phyloP scores from a whole-genome alignment of 53 echinoderm and acorn worm genomes.

The Henricia sp. region DNA sequence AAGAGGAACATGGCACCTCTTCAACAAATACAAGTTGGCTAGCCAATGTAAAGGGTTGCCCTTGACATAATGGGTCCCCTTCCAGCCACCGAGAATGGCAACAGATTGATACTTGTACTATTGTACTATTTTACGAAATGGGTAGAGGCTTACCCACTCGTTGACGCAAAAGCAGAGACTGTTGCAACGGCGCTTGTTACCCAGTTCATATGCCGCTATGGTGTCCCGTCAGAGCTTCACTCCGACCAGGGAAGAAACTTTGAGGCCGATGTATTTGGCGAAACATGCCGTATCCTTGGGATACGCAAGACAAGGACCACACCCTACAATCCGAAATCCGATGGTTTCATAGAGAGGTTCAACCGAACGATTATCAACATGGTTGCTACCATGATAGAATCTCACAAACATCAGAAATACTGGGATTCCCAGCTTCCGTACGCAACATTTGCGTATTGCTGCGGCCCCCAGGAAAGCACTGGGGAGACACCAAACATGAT shows the following conservation, averaged over 20 bases:
- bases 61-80: constrained; percentile 20
- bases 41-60: constrained; percentile 1
- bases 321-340: constrained; percentile 61
- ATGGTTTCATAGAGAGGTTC: constrained; percentile 56
- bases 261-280: constrained; percentile 35
- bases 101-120: constrained; percentile 6
- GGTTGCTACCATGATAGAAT: constrained; percentile 46
- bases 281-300: constrained; percentile 56
- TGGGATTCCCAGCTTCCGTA: constrained; percentile 53
- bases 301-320: constrained; percentile 58
- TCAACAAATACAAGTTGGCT: neutral
- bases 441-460: constrained; percentile 61
- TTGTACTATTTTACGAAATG: constrained; percentile 45
- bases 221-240: constrained; percentile 48
- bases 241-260: constrained; percentile 61
- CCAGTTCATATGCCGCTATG: constrained; percentile 61
- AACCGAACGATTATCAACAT: constrained; percentile 51
- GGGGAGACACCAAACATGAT: constrained; percentile 62
- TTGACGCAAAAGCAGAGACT: constrained; percentile 40
- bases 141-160: constrained; percentile 60
- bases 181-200: constrained; percentile 46
- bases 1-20: constrained; percentile 9
- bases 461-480: constrained; percentile 46
- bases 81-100: neutral
- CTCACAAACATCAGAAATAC: constrained; percentile 17